phyloP scores from a whole-genome alignment of 2,888 invertebrate species.

The Drosophila paranaensis region DNA sequence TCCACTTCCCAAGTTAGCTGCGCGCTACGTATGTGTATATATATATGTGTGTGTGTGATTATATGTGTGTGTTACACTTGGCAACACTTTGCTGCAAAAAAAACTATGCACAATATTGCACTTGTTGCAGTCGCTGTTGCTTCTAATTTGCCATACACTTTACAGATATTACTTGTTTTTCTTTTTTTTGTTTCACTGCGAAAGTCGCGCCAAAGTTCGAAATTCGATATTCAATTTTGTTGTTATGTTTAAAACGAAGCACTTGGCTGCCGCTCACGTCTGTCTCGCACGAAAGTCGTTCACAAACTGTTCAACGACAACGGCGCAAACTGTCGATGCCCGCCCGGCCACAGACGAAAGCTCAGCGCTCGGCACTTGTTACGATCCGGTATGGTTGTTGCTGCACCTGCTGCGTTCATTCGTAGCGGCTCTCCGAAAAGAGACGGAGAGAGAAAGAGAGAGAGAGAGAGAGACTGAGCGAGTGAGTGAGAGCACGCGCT shows the following conservation, averaged over 20 bases:
- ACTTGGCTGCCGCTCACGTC: slow-evolving; percentile 59
- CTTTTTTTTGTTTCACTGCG: slow-evolving; percentile 41
- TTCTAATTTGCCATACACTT: slow-evolving; percentile 66
- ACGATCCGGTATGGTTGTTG: slow-evolving; percentile 37
- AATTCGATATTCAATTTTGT: slow-evolving; percentile 28
- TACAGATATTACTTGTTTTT: slow-evolving; percentile 47
- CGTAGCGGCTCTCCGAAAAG: slow-evolving; percentile 17
- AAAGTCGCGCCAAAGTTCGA: slow-evolving; percentile 61
- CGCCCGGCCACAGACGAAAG: slow-evolving; percentile 48
- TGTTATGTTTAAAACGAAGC: slow-evolving; percentile 16
- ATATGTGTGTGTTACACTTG: slow-evolving; percentile 58
- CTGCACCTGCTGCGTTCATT: slow-evolving; percentile 57
- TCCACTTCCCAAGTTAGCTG: slow-evolving; percentile 34
- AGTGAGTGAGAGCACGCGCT: slow-evolving; percentile 18
- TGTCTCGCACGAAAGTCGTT: slow-evolving; percentile 79
- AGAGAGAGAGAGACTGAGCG: slow-evolving; percentile 1
- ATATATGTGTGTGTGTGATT: slow-evolving; percentile 8
- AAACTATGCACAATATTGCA: slow-evolving; percentile 48
- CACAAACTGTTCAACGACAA: slow-evolving; percentile 69
- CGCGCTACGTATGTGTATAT: slow-evolving; percentile 21
- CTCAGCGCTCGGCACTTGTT: slow-evolving; percentile 60
- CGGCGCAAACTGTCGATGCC: slow-evolving; percentile 44
- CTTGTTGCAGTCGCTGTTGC: slow-evolving; percentile 41
- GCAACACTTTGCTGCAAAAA: slow-evolving; percentile 48
- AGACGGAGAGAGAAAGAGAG: slow-evolving; percentile 19